These are phyloP conservation scores for Epinephelus moara DNA, from an alignment of 2,113 vertebrate species.

Conservation along the genomic window DNA sequence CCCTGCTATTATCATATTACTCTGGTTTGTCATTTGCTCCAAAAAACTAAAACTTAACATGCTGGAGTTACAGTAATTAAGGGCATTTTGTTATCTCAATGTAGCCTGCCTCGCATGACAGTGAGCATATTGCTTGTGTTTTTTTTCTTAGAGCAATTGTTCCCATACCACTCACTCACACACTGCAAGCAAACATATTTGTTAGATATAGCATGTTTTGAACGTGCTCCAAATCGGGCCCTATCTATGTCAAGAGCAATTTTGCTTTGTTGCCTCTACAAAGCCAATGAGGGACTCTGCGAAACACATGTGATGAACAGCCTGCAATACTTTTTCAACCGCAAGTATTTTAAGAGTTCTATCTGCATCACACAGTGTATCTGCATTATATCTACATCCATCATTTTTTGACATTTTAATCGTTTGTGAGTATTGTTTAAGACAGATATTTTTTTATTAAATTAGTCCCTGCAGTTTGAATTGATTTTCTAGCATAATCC, in stretches of 20 bases:
- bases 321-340: constrained; percentile 21
- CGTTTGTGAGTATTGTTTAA: not conserved
- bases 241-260: constrained; percentile 67
- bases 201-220: constrained; percentile 53
- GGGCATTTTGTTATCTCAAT: constrained; percentile 31
- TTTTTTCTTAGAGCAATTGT: constrained; percentile 38
- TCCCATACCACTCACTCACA: constrained; percentile 40
- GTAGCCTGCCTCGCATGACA: constrained; percentile 30
- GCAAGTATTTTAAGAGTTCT: not conserved
- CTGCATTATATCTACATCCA: not conserved
- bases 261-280: constrained; percentile 47
- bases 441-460: not conserved
- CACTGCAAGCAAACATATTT: constrained; percentile 43
- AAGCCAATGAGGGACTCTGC: constrained; percentile 53
- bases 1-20: constrained; percentile 60
- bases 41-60: constrained; percentile 21
- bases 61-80: constrained; percentile 23
- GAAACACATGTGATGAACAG: constrained; percentile 66
- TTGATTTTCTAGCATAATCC: not conserved
- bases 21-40: constrained; percentile 45
- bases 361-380: constrained; percentile 2
- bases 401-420: constrained; percentile 12
- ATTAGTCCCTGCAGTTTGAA: not conserved
- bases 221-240: constrained; percentile 49
- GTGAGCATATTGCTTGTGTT: constrained; percentile 9